Conservation (phyloP, 2,113 vertebrate species). For the Aphyosemion australe region DNA sequence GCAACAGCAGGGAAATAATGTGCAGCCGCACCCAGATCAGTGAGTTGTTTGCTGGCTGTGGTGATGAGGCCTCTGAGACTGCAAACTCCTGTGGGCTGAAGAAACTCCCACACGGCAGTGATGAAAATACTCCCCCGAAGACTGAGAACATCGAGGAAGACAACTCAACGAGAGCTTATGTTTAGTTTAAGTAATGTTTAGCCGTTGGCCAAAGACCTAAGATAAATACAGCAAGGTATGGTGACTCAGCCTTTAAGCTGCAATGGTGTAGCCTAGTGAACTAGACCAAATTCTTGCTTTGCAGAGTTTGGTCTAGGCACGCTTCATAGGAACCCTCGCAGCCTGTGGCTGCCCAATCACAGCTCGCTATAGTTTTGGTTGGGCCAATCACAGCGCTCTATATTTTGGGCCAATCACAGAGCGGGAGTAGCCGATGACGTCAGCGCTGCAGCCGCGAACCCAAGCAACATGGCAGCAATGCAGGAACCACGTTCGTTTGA, state of each 20-base stretch:
- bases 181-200: background rate
- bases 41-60: constrained; percentile 58
- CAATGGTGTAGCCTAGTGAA: no score
- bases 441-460: no score
- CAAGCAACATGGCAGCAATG: no score
- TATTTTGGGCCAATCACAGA: no score
- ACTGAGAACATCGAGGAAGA: background rate
- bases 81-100: constrained; percentile 24
- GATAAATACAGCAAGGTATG: background rate
- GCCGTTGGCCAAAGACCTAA: background rate
- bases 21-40: constrained; percentile 1
- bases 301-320: no score
- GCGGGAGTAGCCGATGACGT: no score
- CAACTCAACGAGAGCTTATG: background rate
- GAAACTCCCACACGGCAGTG: constrained; percentile 42
- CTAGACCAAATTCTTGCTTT: no score
- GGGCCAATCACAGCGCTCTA: no score
- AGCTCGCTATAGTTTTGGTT: no score
- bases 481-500: no score
- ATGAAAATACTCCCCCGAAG: constrained; percentile 42
- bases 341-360: no score
- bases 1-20: constrained; percentile 12
- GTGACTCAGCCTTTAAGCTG: constrained; percentile 24
- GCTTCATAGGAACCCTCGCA: no score
- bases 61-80: constrained; percentile 59